A percentile compares a stretch with the other conserved stretches of the same genome.
These are phyloP conservation scores for Mungos mungo DNA, from an alignment of 2,113 vertebrate genomes.

Conservation along the genomic window DNA sequence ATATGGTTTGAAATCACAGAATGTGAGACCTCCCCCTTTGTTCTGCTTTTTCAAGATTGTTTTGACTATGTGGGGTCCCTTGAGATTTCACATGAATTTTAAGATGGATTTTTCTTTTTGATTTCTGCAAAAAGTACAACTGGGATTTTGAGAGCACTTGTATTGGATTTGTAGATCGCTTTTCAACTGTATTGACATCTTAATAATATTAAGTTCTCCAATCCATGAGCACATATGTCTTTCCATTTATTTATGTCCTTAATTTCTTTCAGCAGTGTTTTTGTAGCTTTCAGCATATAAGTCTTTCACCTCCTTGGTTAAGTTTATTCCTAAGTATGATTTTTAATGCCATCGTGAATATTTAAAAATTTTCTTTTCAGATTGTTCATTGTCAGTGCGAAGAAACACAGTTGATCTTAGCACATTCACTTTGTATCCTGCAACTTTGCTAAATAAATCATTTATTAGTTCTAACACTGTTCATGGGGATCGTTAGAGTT, in stretches of 20 bases:
- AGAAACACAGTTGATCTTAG: not conserved
- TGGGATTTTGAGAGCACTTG: not conserved
- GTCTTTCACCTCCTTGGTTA: not conserved
- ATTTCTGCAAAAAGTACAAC: not conserved
- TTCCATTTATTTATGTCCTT: not conserved
- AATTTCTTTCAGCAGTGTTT: not conserved
- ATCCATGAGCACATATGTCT: not conserved
- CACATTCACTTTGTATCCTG: not conserved
- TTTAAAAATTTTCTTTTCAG: conserved; percentile 13
- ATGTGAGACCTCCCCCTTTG: not conserved
- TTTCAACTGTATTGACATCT: not conserved
- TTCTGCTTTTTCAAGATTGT: not conserved
- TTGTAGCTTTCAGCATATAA: not conserved
- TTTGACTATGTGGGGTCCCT: not conserved
- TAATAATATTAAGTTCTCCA: not conserved
- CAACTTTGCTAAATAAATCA: not conserved
- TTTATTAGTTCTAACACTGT: conserved; percentile 4
- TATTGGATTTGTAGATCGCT: not conserved
- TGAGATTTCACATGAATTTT: not conserved
- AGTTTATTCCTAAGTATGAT: not conserved
- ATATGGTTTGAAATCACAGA: not conserved
- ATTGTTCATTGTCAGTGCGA: not conserved
- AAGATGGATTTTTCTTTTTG: not conserved
- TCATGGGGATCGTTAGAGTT: not conserved
- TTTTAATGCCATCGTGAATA: not conserved